These are phyloP conservation scores for Gymnocephalus cernua DNA, from an alignment of 2,113 vertebrate genomes.

Conservation along the genomic window DNA sequence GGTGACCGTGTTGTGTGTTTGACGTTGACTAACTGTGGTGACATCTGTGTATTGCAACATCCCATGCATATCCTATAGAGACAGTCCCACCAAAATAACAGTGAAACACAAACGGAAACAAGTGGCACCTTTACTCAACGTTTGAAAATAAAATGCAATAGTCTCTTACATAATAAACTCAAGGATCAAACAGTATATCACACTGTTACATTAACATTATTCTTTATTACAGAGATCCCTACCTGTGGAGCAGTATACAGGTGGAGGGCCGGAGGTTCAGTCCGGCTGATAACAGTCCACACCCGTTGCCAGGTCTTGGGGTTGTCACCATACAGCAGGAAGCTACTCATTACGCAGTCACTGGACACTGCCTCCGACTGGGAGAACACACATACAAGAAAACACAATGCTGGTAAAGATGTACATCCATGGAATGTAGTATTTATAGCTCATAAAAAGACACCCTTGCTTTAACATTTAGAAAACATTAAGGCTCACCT, in stretches of 20 bases:
- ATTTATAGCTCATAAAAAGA: background rate
- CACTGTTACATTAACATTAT: background rate
- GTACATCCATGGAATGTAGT: background rate
- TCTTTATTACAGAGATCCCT: slow-evolving; percentile 2
- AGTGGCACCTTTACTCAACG: background rate
- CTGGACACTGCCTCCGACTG: slow-evolving; percentile 88
- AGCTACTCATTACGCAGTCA: slow-evolving; percentile 88
- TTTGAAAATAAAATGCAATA: background rate
- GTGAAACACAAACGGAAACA: background rate
- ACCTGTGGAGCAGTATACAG: slow-evolving; percentile 91
- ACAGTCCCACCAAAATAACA: background rate
- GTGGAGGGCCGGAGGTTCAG: slow-evolving; percentile 88
- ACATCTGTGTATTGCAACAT: slow-evolving; percentile 2
- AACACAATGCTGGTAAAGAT: background rate
- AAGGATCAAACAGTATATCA: background rate
- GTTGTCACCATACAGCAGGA: slow-evolving; percentile 90
- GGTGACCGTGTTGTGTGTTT: background rate
- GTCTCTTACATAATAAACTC: background rate
- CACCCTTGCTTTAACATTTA: background rate
- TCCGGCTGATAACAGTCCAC: slow-evolving; percentile 90
- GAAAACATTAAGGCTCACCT: slow-evolving; percentile 76
- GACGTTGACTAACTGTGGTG: background rate
- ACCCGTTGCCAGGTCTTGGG: slow-evolving; percentile 88
- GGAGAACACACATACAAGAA: background rate
- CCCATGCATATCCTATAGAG: background rate